Conservation (phyloP, 1,140 invertebrate genomes). For the Camponotus vicinus region DNA sequence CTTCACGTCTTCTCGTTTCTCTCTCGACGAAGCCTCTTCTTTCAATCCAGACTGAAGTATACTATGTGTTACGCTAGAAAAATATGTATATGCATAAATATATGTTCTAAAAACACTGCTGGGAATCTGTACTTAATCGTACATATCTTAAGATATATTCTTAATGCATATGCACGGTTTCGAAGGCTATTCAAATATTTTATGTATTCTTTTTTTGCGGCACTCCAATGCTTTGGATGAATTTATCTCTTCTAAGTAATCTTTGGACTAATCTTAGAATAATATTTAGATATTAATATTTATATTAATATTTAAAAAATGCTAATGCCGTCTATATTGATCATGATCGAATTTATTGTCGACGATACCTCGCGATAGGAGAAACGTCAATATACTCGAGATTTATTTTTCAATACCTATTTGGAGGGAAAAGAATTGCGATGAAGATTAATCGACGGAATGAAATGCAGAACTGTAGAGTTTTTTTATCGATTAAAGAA, state of each 20-base stretch:
- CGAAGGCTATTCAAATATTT: background rate
- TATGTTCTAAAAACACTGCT: background rate
- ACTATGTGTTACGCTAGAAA: background rate
- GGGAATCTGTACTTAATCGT: constrained; percentile 1
- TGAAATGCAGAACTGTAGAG: background rate
- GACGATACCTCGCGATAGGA: background rate
- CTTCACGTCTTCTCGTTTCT: background rate
- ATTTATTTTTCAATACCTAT: constrained; percentile 10
- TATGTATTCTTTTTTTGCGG: background rate
- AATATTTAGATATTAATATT: constrained; percentile 8
- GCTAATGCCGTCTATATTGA: background rate
- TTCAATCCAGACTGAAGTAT: background rate
- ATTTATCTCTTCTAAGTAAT: background rate
- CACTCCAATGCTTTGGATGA: background rate
- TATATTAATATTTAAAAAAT: background rate
- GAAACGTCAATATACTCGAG: background rate
- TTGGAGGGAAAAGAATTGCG: background rate
- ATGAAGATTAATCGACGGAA: constrained; percentile 9
- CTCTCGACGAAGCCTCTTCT: background rate
- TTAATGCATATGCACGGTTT: background rate
- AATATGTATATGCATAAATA: background rate
- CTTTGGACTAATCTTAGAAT: background rate
- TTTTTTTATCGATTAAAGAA: background rate
- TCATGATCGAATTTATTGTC: constrained; percentile 28
- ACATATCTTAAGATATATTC: constrained; percentile 15